A percentile compares a stretch with the other conserved stretches of the same genome.
Evolutionary conservation across 2,797 vertebrate species (phyloP).

Genomic region (Enteromius anoplus): DNA sequence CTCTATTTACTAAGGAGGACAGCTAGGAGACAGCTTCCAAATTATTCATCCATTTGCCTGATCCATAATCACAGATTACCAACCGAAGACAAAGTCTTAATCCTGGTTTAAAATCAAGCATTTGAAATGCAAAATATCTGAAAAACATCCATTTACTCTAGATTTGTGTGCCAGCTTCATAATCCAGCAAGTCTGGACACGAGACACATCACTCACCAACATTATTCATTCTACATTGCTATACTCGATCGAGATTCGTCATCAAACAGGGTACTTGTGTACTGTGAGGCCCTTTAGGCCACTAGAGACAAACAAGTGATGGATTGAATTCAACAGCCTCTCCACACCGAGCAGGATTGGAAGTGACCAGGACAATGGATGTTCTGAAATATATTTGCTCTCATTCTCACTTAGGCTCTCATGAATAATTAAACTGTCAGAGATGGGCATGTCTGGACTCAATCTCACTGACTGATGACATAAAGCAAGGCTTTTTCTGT

Average conservation of each 20-base stretch:
- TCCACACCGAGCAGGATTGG: constrained; percentile 48
- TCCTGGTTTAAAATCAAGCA: constrained; percentile 3
- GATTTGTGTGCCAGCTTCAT: constrained; percentile 7
- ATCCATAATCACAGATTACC: constrained; percentile 21
- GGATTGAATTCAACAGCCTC: constrained; percentile 52
- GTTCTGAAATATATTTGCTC: constrained; percentile 56
- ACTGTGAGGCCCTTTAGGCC: constrained; percentile 36
- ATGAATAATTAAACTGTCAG: constrained; percentile 61
- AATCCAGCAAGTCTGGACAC: constrained; percentile 44
- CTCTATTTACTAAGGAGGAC: constrained; percentile 1
- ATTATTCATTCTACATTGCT: constrained; percentile 31
- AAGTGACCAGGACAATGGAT: constrained; percentile 55
- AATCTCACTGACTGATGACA: constrained; percentile 58
- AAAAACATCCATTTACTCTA: constrained; percentile 8
- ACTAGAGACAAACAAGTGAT: constrained; percentile 49
- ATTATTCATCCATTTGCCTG: background rate
- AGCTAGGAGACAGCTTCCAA: background rate
- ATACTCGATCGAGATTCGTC: constrained; percentile 12
- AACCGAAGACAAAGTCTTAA: constrained; percentile 15
- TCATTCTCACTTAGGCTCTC: constrained; percentile 60
- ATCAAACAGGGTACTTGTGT: constrained; percentile 38
- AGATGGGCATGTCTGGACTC: constrained; percentile 58
- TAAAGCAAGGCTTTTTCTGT: constrained; percentile 57
- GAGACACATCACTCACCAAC: constrained; percentile 3
- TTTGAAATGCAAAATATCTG: constrained; percentile 3